Evolutionary conservation across 1,140 invertebrate species (phyloP).

Genomic region (Wasmannia auropunctata): DNA sequence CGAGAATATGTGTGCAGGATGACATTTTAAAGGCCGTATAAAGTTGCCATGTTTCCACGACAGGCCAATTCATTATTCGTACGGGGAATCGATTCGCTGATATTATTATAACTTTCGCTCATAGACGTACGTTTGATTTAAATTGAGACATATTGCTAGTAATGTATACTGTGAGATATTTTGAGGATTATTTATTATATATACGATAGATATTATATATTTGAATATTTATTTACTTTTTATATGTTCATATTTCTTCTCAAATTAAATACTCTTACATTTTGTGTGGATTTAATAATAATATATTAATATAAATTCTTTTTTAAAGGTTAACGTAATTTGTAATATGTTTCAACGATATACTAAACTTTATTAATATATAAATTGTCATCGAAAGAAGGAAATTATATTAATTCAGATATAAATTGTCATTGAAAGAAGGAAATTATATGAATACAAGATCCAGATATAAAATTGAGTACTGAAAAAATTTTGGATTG

Average conservation of each 20-base stretch:
- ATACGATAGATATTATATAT: too few species aligned
- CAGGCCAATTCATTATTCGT: not conserved
- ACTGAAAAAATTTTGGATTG: not conserved
- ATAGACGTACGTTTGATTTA: not conserved
- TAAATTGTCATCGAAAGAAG: not conserved
- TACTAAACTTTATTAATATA: not conserved
- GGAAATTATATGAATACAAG: not conserved
- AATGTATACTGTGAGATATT: not conserved
- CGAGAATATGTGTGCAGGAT: not conserved
- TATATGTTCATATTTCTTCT: not conserved
- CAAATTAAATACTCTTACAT: not conserved
- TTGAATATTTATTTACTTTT: not conserved
- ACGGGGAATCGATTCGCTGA: not conserved
- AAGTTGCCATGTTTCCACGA: constrained; percentile 5
- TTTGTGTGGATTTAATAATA: not conserved
- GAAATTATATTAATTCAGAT: not conserved
- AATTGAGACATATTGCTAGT: not conserved
- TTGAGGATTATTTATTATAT: not conserved
- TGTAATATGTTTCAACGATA: not conserved
- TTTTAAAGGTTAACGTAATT: not conserved
- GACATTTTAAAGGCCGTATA: not conserved
- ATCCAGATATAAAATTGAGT: not conserved
- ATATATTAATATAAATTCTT: not conserved
- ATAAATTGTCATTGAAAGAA: not conserved
- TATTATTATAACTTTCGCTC: not conserved